These are phyloP conservation scores for Pterostichus madidus DNA, from an alignment of 2,888 invertebrate genomes.

Conservation along the genomic window DNA sequence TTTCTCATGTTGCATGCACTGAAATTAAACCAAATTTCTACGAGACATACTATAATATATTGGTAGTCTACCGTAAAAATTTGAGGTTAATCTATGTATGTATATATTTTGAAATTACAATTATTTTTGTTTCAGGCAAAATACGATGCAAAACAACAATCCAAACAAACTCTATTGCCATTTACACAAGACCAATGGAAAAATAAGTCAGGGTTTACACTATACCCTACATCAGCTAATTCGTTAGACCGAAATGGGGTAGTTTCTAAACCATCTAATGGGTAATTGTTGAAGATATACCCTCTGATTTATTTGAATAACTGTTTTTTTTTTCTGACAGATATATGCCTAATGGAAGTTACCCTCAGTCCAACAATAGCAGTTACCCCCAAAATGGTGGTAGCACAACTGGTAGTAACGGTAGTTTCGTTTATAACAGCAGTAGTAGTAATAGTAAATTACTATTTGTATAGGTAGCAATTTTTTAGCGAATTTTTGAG, in stretches of 20 bases:
- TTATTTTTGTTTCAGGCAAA: slow-evolving; percentile 80
- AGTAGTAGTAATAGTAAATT: slow-evolving; percentile 73
- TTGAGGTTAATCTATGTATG: too few relatives aligned
- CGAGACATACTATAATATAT: too few relatives aligned
- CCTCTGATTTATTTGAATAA: too few relatives aligned
- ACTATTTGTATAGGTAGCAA: slow-evolving; percentile 71
- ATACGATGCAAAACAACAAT: slow-evolving; percentile 82
- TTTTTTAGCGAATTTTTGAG: not conserved
- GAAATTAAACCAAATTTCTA: too few relatives aligned
- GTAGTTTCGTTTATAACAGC: slow-evolving; percentile 72
- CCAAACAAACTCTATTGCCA: slow-evolving; percentile 80
- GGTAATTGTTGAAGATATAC: not conserved
- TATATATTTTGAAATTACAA: too few relatives aligned
- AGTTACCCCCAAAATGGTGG: slow-evolving; percentile 28
- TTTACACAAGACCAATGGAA: slow-evolving; percentile 76
- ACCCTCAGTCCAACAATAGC: slow-evolving; percentile 5
- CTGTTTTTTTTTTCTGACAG: not conserved
- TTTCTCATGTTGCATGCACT: too few relatives aligned
- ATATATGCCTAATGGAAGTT: slow-evolving; percentile 19
- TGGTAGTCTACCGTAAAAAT: too few relatives aligned
- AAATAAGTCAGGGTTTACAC: slow-evolving; percentile 86
- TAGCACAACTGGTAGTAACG: slow-evolving; percentile 71
- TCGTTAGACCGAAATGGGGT: slow-evolving; percentile 70
- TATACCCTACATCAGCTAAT: slow-evolving; percentile 80
- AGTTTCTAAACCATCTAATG: slow-evolving; percentile 64